Conservation (phyloP, 35 echinoderm and acorn worm species). For the Ophioderma brevispina region DNA sequence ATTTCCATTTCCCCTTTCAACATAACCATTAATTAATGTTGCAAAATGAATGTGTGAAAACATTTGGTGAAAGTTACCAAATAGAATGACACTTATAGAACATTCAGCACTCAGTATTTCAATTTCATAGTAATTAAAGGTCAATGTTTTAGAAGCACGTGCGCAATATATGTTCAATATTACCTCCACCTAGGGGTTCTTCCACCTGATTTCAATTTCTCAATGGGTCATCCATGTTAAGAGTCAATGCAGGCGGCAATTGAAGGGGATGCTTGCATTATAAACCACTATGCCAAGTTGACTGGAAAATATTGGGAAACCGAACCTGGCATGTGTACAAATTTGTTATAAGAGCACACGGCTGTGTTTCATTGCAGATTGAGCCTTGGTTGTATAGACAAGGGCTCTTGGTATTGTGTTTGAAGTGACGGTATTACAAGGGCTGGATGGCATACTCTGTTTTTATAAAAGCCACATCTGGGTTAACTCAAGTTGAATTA, state of each 20-base stretch:
- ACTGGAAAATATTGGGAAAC: not conserved
- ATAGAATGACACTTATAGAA: too few species aligned
- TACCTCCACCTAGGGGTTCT: not conserved
- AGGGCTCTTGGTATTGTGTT: not conserved
- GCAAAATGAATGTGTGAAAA: too few species aligned
- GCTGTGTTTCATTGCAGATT: not conserved
- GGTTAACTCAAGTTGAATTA: not conserved
- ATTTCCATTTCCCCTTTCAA: too few species aligned
- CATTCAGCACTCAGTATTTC: too few species aligned
- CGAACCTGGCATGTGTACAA: not conserved
- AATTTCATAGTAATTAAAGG: too few species aligned
- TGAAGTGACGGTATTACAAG: not conserved
- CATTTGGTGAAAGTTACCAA: too few species aligned
- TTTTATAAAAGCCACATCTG: not conserved
- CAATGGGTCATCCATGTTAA: not conserved
- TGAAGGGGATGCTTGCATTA: not conserved
- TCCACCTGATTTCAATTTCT: not conserved
- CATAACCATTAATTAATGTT: too few species aligned
- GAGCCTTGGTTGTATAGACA: not conserved
- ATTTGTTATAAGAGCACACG: not conserved
- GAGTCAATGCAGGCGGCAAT: not conserved
- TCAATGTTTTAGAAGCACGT: too few species aligned
- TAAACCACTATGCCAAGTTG: not conserved
- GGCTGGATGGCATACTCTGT: not conserved
- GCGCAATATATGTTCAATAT: too few species aligned